Conservation (phyloP, 1,140 invertebrate genomes). For the Drosophila setifemur region DNA sequence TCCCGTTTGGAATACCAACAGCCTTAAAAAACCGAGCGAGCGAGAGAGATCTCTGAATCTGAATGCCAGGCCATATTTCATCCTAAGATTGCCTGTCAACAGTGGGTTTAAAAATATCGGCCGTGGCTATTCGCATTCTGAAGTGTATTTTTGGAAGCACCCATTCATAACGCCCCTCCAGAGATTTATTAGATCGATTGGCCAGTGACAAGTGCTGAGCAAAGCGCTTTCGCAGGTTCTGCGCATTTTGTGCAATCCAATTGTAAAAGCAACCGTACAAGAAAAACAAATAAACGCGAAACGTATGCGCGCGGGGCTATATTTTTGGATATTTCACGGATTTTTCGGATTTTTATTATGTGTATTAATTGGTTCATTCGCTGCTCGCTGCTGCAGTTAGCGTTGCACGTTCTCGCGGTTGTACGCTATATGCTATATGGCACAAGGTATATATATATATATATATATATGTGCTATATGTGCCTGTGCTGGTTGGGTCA, state of each 20-base stretch:
- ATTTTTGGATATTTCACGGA: conserved; percentile 37
- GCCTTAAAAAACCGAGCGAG: conserved; percentile 1
- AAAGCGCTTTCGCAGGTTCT: conserved; percentile 10
- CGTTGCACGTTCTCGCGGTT: conserved; percentile 15
- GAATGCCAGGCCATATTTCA: conserved; percentile 28
- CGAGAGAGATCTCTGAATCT: not conserved
- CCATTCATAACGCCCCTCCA: conserved; percentile 40
- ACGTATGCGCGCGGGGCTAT: conserved; percentile 7
- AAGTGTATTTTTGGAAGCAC: conserved; percentile 32
- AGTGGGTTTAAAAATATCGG: conserved; percentile 35
- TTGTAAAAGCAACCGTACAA: conserved; percentile 19
- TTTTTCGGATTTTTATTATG: conserved; percentile 49
- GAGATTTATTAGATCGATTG: conserved; percentile 44
- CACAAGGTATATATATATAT: not conserved
- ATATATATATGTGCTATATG: not conserved
- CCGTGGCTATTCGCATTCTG: too few species aligned
- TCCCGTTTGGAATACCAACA: conserved; percentile 18
- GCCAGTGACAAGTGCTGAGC: conserved; percentile 39
- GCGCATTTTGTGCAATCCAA: conserved; percentile 35
- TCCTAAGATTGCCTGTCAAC: conserved; percentile 42
- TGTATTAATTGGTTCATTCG: conserved; percentile 46
- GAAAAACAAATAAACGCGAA: too few species aligned
- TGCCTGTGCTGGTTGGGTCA: conserved; percentile 24
- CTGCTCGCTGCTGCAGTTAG: conserved; percentile 30
- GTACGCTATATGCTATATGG: not conserved